Conservation (phyloP, 2,888 invertebrate genomes). For the Brassicogethes aeneus region DNA sequence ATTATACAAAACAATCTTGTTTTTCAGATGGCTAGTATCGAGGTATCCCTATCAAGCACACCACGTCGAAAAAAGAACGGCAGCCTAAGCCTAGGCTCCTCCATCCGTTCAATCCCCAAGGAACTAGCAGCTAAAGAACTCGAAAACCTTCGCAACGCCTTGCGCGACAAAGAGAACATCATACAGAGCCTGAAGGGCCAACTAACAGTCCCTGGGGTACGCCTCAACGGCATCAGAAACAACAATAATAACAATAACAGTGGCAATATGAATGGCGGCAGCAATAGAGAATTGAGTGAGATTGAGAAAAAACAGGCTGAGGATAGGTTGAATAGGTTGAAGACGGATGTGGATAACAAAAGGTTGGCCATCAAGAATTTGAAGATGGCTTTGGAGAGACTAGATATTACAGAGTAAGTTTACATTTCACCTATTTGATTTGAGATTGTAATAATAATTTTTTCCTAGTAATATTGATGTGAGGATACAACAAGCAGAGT, state of each 20-base stretch:
- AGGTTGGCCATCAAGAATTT: conserved; percentile 72
- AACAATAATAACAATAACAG: conserved; percentile 9
- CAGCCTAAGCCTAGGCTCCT: conserved; percentile 29
- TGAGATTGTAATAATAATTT: background rate
- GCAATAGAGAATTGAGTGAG: conserved; percentile 40
- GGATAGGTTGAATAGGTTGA: conserved; percentile 50
- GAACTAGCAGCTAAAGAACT: conserved; percentile 49
- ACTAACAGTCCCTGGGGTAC: conserved; percentile 52
- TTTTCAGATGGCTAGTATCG: conserved; percentile 72
- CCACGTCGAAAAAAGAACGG: conserved; percentile 47
- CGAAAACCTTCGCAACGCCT: conserved; percentile 60
- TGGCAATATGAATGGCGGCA: conserved; percentile 26
- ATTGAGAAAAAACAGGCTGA: conserved; percentile 50
- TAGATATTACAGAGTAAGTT: conserved; percentile 82
- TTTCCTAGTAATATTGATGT: conserved; percentile 73
- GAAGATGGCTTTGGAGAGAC: conserved; percentile 67
- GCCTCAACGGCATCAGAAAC: conserved; percentile 16
- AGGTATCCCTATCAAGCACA: conserved; percentile 65
- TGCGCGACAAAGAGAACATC: conserved; percentile 73
- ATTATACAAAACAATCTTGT: too few relatives aligned
- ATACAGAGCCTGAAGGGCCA: conserved; percentile 70
- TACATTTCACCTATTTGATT: background rate
- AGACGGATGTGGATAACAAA: conserved; percentile 67
- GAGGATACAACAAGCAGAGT: conserved; percentile 81
- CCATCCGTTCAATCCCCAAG: conserved; percentile 34